Evolutionary conservation across 2,888 invertebrate species (phyloP).

Genomic region (Xylocampa areola): DNA sequence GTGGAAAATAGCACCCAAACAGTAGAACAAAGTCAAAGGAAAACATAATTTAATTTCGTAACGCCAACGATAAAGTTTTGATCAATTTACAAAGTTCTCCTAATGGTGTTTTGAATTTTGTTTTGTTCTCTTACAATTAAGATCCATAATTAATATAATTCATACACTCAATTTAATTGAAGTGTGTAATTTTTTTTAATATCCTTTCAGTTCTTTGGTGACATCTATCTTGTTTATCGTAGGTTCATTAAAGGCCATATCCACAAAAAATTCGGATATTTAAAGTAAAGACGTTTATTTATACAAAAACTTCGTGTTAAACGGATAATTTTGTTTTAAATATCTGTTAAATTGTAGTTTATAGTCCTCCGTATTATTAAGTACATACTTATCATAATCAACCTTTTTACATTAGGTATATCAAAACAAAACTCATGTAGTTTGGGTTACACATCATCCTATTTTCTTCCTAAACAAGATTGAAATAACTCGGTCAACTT

Average conservation of each 20-base stretch:
- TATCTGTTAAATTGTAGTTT: too few species aligned
- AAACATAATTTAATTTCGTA: constrained; percentile 53
- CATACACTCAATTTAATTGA: too few species aligned
- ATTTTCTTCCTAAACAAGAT: constrained; percentile 31
- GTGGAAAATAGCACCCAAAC: constrained; percentile 22
- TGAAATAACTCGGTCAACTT: constrained; percentile 45
- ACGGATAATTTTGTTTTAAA: too few species aligned
- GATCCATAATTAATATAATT: constrained; percentile 19
- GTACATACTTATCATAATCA: too few species aligned
- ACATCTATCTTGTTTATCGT: too few species aligned
- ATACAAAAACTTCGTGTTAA: too few species aligned
- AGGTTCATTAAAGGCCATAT: too few species aligned
- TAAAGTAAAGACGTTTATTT: too few species aligned
- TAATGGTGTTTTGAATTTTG: constrained; percentile 51
- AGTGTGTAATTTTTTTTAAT: too few species aligned
- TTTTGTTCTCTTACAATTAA: constrained; percentile 27
- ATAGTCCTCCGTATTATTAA: too few species aligned
- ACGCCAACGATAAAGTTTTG: constrained; percentile 50
- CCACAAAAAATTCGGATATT: too few species aligned
- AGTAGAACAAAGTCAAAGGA: constrained; percentile 40
- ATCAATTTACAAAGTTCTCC: constrained; percentile 54
- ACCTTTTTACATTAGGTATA: neutral
- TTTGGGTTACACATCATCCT: constrained; percentile 13
- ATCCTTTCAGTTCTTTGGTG: too few species aligned
- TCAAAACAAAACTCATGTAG: neutral